Conservation (phyloP, 2,113 vertebrate species). For the Pachypanchax playfairii region DNA sequence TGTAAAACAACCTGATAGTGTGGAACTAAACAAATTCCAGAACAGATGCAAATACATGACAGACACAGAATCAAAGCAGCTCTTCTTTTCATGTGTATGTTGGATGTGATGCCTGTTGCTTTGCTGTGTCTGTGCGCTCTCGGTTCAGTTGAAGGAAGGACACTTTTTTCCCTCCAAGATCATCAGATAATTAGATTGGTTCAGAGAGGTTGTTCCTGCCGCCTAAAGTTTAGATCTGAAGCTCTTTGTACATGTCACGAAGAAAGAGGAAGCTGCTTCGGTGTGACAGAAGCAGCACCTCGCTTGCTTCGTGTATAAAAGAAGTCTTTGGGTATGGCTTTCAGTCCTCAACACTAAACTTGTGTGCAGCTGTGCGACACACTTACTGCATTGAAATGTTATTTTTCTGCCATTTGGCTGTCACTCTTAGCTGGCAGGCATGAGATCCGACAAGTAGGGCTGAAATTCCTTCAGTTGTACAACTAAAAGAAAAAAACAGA, state of each 20-base stretch:
- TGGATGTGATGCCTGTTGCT: constrained; percentile 46
- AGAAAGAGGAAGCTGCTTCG: constrained; percentile 42
- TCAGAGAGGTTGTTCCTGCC: constrained; percentile 16
- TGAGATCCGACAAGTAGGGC: constrained; percentile 7
- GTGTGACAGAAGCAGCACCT: constrained; percentile 40
- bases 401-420: constrained; percentile 42
- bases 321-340: constrained; percentile 42
- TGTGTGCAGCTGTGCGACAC: constrained; percentile 34
- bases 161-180: neutral
- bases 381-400: constrained; percentile 39
- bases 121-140: constrained; percentile 27
- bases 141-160: constrained; percentile 3
- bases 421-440: constrained; percentile 50
- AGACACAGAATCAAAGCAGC: constrained; percentile 16
- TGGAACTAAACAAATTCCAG: constrained; percentile 22
- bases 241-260: constrained; percentile 47
- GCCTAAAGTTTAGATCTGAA: constrained; percentile 45
- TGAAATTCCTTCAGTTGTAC: constrained; percentile 5
- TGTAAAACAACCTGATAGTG: constrained; percentile 11
- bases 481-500: constrained; percentile 27
- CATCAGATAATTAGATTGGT: constrained; percentile 13
- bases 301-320: constrained; percentile 33
- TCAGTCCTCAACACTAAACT: constrained; percentile 31
- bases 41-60: constrained; percentile 19
- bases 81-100: constrained; percentile 35